phyloP scores from a whole-genome alignment of 2,113 vertebrate genomes.

The Mystacornis crossleyi region DNA sequence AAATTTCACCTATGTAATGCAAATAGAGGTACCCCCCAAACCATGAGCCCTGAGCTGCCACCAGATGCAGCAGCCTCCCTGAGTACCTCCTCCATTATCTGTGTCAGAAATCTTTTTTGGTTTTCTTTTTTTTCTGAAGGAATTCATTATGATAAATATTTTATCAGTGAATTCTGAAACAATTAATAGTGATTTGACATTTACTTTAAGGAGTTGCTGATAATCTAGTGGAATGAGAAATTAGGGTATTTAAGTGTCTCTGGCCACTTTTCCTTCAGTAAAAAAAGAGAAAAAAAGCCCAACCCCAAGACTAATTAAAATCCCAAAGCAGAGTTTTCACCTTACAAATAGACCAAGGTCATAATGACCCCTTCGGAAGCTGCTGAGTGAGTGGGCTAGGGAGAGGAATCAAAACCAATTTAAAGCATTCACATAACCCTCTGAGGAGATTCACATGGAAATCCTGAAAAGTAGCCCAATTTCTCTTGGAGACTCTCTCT shows the following conservation, averaged over 20 bases:
- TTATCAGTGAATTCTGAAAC: constrained; percentile 16
- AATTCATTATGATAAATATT: constrained; percentile 13
- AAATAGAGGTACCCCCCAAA: background rate
- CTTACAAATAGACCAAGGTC: background rate
- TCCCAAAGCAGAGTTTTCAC: background rate
- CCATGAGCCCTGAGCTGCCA: background rate
- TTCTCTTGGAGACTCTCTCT: background rate
- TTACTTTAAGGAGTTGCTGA: background rate
- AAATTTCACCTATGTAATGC: background rate
- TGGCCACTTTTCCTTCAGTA: background rate
- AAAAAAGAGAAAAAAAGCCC: background rate
- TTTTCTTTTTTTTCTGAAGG: background rate
- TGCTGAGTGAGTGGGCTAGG: background rate
- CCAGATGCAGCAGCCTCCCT: background rate
- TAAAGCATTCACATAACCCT: background rate
- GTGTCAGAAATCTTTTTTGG: rapidly evolving
- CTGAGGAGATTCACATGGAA: background rate
- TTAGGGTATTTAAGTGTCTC: background rate
- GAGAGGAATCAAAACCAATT: background rate
- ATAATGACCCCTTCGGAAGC: background rate
- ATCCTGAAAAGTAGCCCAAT: background rate
- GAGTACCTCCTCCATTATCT: background rate
- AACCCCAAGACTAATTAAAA: background rate
- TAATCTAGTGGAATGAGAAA: background rate
- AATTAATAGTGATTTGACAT: constrained; percentile 13